These are phyloP conservation scores for Pelosia muscerda DNA, from an alignment of 2,888 invertebrate species.

Conservation along the genomic window DNA sequence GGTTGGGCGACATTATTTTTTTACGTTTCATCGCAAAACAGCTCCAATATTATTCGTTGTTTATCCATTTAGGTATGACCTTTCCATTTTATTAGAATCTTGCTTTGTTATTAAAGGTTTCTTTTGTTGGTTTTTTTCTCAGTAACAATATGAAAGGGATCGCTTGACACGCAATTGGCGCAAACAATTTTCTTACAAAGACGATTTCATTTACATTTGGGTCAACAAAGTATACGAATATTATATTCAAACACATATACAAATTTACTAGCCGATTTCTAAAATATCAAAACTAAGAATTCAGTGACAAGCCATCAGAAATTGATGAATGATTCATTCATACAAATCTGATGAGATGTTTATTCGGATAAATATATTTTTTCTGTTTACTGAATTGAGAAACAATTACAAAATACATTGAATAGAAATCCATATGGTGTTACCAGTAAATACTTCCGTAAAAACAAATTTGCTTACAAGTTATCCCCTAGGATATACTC, in stretches of 20 bases:
- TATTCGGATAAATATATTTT: no score
- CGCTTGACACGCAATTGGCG: constrained; percentile 4
- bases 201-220: background rate
- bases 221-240: background rate
- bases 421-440: no score
- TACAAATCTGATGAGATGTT: no score
- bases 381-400: no score
- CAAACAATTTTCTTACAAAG: constrained; percentile 1
- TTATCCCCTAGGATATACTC: no score
- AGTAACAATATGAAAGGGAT: background rate
- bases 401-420: no score
- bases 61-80: constrained; percentile 14
- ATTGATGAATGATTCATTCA: no score
- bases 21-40: constrained; percentile 13
- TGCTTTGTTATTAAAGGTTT: background rate
- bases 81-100: constrained; percentile 13
- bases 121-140: background rate
- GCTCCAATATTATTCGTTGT: constrained; percentile 6
- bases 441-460: no score
- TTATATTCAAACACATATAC: background rate
- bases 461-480: no score
- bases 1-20: constrained; percentile 27
- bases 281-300: background rate
- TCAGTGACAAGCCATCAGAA: background rate
- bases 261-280: background rate